A percentile compares a stretch with the other conserved stretches of the same genome.
phyloP scores from a whole-genome alignment of 2,888 invertebrate genomes.

The Tethea ocularis region DNA sequence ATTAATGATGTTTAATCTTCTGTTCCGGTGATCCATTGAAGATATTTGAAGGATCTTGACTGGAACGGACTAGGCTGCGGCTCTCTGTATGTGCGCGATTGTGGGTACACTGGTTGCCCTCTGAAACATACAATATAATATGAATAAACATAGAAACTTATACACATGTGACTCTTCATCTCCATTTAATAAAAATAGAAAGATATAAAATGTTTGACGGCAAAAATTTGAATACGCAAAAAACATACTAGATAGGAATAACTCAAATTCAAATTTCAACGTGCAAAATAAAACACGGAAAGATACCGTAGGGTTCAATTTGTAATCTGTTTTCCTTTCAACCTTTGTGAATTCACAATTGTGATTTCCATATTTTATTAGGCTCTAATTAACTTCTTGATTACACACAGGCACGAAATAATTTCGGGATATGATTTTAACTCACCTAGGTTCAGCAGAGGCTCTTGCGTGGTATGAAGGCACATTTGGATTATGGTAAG shows the following conservation, averaged over 20 bases:
- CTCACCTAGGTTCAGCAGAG: slow-evolving; percentile 78
- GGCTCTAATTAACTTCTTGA: slow-evolving; percentile 5
- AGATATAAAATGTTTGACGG: not conserved
- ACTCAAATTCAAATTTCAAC: not conserved
- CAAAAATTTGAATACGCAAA: not conserved
- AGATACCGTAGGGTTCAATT: slow-evolving; percentile 2
- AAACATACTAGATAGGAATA: not conserved
- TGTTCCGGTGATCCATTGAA: slow-evolving; percentile 82
- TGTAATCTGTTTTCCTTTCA: slow-evolving; percentile 4
- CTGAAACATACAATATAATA: slow-evolving; percentile 55
- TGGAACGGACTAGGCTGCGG: slow-evolving; percentile 73
- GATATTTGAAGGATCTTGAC: slow-evolving; percentile 81
- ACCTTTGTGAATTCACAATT: slow-evolving; percentile 3
- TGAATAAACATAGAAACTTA: not conserved
- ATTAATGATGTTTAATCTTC: slow-evolving; percentile 57
- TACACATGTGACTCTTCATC: not conserved
- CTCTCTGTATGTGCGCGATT: slow-evolving; percentile 61
- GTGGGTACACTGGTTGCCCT: slow-evolving; percentile 71
- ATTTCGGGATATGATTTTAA: slow-evolving; percentile 4
- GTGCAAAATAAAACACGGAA: not conserved
- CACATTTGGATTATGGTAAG: slow-evolving; percentile 74
- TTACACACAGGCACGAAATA: slow-evolving; percentile 2
- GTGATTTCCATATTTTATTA: slow-evolving; percentile 4
- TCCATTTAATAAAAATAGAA: not conserved
- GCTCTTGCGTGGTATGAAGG: slow-evolving; percentile 78